Percentiles rank a stretch among this genome's conserved stretches.
Conservation (phyloP, 2,797 vertebrate genomes). For the Oreochromis mossambicus region DNA sequence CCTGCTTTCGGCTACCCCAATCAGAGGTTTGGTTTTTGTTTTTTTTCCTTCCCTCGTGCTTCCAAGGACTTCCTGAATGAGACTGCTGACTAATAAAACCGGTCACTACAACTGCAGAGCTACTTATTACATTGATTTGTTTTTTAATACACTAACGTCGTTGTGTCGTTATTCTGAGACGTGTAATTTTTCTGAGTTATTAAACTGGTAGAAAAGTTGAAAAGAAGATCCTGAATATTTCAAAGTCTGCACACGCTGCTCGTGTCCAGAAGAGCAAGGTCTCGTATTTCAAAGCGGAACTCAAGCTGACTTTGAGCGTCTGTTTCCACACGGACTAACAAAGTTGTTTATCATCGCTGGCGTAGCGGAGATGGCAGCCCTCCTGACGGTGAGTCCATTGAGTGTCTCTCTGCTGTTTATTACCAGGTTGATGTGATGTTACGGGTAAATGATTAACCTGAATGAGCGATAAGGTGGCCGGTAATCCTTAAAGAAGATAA, state of each 20-base stretch:
- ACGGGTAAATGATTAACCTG: slow-evolving; percentile 49
- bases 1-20: slow-evolving; percentile 34
- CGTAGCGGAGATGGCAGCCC: slow-evolving; percentile 72
- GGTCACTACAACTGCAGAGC: background rate
- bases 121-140: background rate
- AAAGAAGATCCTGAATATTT: no score
- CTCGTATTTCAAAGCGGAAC: slow-evolving; percentile 62
- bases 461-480: background rate
- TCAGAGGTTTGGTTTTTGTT: background rate
- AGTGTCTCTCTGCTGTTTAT: background rate
- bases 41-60: slow-evolving; percentile 16
- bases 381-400: slow-evolving; percentile 75
- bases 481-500: background rate
- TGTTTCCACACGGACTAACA: slow-evolving; percentile 44
- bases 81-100: background rate
- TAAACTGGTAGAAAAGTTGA: background rate
- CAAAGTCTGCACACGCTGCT: background rate
- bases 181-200: background rate
- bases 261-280: background rate
- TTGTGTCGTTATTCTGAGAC: background rate
- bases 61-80: background rate
- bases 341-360: slow-evolving; percentile 1
- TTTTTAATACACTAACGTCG: fast-evolving
- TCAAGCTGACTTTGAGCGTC: background rate
- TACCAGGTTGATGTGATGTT: background rate